These are phyloP conservation scores for Elachura formosa DNA, from an alignment of 2,113 vertebrate genomes.

Conservation along the genomic window DNA sequence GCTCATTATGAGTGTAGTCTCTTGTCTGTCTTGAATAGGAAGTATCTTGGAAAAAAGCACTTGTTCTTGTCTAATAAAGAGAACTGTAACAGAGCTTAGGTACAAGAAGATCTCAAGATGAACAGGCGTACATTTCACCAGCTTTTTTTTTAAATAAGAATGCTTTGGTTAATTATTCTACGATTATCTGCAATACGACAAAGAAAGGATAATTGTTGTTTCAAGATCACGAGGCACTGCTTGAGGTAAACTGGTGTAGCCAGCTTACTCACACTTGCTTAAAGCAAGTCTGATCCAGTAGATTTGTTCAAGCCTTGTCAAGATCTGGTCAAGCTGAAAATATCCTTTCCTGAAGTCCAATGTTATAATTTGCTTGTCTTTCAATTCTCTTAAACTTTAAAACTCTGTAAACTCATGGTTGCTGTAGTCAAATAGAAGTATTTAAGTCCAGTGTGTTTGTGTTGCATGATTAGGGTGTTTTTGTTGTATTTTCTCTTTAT, in stretches of 20 bases:
- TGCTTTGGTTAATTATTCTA: not conserved
- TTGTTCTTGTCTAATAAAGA: not conserved
- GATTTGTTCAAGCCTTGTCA: not conserved
- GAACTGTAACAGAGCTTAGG: not conserved
- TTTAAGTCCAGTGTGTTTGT: not conserved
- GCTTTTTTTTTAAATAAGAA: not conserved
- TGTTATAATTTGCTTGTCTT: not conserved
- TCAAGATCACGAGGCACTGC: not conserved
- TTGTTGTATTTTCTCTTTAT: too few relatives aligned
- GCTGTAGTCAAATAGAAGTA: not conserved
- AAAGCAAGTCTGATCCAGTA: not conserved
- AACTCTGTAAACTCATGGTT: not conserved
- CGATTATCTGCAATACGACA: not conserved
- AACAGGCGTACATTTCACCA: not conserved
- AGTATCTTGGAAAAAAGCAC: too few relatives aligned
- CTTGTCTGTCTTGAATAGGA: not conserved
- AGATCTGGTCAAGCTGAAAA: not conserved
- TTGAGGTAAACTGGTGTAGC: not conserved
- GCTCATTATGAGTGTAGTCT: not conserved
- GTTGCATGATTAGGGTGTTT: not conserved
- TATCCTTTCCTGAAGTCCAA: not conserved
- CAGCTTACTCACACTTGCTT: not conserved
- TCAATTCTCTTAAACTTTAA: not conserved
- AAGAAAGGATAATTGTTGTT: not conserved
- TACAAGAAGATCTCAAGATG: not conserved